Evolutionary conservation across 2,888 invertebrate species (phyloP).

Genomic region (Lasioglossum calceatum): DNA sequence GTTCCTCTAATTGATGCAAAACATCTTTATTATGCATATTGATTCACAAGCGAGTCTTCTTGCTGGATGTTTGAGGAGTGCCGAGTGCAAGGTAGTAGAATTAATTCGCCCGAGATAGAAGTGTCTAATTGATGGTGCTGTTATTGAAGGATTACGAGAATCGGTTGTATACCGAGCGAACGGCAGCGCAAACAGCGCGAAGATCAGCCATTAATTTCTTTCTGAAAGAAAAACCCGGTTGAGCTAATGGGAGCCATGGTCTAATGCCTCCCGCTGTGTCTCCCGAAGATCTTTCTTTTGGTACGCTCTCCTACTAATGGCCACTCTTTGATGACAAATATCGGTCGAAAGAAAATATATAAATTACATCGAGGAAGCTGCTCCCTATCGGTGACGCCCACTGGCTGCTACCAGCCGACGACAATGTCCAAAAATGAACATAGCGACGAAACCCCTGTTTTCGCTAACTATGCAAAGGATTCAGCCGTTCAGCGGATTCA

Average conservation of each 20-base stretch:
- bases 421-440: background rate
- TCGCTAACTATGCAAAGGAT: background rate
- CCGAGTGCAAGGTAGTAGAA: background rate
- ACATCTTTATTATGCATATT: background rate
- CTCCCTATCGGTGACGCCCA: conserved; percentile 63
- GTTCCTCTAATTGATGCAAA: background rate
- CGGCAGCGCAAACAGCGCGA: conserved; percentile 64
- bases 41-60: background rate
- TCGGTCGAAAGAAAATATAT: conserved; percentile 83
- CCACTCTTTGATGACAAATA: conserved; percentile 85
- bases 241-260: conserved; percentile 83
- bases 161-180: conserved; percentile 20
- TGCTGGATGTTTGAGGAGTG: background rate
- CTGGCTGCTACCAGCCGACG: conserved; percentile 7
- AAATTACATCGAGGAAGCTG: conserved; percentile 81
- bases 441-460: background rate
- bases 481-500: background rate
- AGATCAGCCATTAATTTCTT: conserved; percentile 83
- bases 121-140: background rate
- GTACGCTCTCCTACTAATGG: conserved; percentile 81
- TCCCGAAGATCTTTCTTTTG: conserved; percentile 76
- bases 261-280: conserved; percentile 84
- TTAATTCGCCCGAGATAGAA: background rate
- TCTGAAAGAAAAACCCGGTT: conserved; percentile 81
- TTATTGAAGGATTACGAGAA: conserved; percentile 3